Base-by-base conservation (phyloP, 2,797 vertebrate genomes). In the Gobio occitaniae region DNA sequence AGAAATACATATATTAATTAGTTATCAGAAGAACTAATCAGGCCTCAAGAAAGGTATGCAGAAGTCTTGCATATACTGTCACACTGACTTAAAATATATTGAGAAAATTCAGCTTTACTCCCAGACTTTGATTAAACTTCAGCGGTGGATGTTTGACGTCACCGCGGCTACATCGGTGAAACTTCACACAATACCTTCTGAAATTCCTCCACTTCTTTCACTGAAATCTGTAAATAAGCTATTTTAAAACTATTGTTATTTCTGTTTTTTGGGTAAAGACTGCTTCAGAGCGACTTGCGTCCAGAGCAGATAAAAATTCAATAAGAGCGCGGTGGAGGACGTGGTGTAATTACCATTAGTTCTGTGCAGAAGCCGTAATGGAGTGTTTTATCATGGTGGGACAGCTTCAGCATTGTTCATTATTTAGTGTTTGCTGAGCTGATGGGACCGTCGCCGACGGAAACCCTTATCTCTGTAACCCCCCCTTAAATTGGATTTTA, bases 351-450 rank as follows among this genome's bases (percentile, higher is more conserved):
- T 97, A 97, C 96, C 96, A 95, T 97, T 97, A 95, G 96, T 97
- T 97, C 95, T 93, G 93, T 93, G 61, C 95, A 95, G 94, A 90
- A 94, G 89, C 90, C 94, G 95, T 97, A 95, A 97, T 96, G 92
- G 95, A 94, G 96, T 94, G 93, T 95, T 97, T 98, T 98, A 97
- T 98, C 97, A 94, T 87, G 91, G 87, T 78, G 84, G 96, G 96
- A 95, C 97, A 97, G 96, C 95, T 95, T 95, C 94, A 88, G 93
- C 94, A 86, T 96, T 95, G 95, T 95, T 98, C 97, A 97, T 97
- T 97, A 97, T 97, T 97, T 96, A 96, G 96, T 98, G 97, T 99
- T 99, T 99, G 98, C 96, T 91, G 92, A 97, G 96, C 95, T 96
- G 96, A 97, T 96, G 96, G 95, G 92, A 91, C 93, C 93, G 91